Evolutionary conservation across 2,888 invertebrate species (phyloP).

Genomic region (Disparrhopalites patrizii): DNA sequence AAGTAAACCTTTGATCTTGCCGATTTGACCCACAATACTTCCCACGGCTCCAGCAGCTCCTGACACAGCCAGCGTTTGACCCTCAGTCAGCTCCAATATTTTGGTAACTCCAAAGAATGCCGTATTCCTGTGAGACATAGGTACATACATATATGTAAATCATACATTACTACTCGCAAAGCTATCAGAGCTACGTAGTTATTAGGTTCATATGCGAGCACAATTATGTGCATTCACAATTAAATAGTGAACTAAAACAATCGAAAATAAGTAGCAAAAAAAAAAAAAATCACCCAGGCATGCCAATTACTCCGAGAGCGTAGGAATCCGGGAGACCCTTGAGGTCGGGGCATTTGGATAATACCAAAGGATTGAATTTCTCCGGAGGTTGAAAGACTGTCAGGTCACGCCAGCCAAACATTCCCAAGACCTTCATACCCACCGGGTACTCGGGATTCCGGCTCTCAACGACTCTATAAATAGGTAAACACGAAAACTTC

Average conservation of each 20-base stretch:
- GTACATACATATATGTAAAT: too few species aligned
- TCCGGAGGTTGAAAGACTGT: conserved; percentile 54
- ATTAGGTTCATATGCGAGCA: too few species aligned
- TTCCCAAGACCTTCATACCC: conserved; percentile 61
- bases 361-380: conserved; percentile 49
- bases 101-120: conserved; percentile 71
- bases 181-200: too few species aligned
- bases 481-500: neutral
- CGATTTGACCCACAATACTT: conserved; percentile 72
- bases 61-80: conserved; percentile 68
- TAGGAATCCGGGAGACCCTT: conserved; percentile 61
- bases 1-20: conserved; percentile 61
- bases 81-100: conserved; percentile 65
- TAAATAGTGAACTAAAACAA: neutral
- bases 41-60: conserved; percentile 72
- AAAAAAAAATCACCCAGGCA: conserved; percentile 36
- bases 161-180: neutral
- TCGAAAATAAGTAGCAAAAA: too few species aligned
- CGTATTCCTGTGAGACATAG: conserved; percentile 57
- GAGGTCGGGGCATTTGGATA: conserved; percentile 57
- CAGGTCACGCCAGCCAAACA: conserved; percentile 67
- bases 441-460: conserved; percentile 63
- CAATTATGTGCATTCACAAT: neutral
- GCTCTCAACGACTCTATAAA: conserved; percentile 62
- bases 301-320: conserved; percentile 49